Percentiles rank a stretch among this genome's conserved stretches.
These are phyloP conservation scores for Zosterops japonicus DNA, from an alignment of 2,113 vertebrate species.

Conservation along the genomic window DNA sequence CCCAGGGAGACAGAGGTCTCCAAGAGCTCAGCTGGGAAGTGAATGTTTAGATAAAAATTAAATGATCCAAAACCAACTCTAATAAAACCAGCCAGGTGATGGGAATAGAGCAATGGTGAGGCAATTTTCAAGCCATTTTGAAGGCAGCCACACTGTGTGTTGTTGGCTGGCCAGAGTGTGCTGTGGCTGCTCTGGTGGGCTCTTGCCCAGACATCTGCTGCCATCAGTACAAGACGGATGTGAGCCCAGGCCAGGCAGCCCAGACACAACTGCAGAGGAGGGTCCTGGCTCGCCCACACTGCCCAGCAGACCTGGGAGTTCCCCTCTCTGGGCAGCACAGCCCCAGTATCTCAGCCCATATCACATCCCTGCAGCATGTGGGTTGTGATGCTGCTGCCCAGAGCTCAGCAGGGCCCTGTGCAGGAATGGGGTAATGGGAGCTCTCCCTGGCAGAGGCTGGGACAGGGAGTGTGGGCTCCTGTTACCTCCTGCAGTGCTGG, in stretches of 20 bases:
- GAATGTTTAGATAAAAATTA: slow-evolving; percentile 26
- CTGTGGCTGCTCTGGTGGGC: background rate
- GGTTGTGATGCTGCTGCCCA: background rate
- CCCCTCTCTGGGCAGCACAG: background rate
- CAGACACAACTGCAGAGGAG: fast-evolving
- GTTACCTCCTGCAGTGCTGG: fast-evolving
- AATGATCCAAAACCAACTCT: background rate
- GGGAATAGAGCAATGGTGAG: background rate
- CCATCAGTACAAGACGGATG: fast-evolving
- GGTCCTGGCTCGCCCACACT: background rate
- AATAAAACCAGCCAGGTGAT: background rate
- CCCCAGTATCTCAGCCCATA: background rate
- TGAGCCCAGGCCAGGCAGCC: background rate
- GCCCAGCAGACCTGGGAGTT: fast-evolving
- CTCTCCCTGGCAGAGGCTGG: background rate
- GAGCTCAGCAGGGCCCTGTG: background rate
- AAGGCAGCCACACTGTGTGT: background rate
- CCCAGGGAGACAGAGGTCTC: background rate
- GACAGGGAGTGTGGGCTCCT: background rate
- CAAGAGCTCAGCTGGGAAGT: background rate
- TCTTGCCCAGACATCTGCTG: background rate
- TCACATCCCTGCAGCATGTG: background rate
- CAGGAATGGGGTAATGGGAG: background rate
- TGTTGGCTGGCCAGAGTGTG: background rate
- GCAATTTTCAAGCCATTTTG: background rate